phyloP scores from a whole-genome alignment of 2,113 vertebrate genomes.

The Cebus imitator region DNA sequence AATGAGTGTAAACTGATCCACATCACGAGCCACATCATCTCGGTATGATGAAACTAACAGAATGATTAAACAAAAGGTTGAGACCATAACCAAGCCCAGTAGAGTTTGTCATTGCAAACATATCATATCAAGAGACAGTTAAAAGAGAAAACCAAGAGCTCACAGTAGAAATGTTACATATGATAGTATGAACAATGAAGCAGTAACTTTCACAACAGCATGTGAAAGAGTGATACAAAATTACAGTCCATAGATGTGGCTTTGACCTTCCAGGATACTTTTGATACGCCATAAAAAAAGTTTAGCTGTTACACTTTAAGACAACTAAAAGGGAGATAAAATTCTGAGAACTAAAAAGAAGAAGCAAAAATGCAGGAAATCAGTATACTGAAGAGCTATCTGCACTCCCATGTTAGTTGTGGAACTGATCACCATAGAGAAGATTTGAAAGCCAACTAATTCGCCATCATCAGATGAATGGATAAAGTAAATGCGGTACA shows the following conservation, averaged over 20 bases:
- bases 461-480: no score
- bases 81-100: neutral
- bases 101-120: neutral
- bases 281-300: neutral
- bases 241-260: neutral
- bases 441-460: no score
- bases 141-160: neutral
- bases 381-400: no score
- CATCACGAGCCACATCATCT: neutral
- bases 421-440: no score
- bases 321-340: neutral
- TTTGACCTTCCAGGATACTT: neutral
- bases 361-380: neutral
- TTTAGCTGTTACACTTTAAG: neutral
- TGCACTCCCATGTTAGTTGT: no score
- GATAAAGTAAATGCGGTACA: no score
- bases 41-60: neutral
- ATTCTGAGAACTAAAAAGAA: neutral
- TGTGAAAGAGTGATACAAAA: neutral
- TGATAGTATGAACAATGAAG: neutral
- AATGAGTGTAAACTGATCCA: neutral
- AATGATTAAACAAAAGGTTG: neutral
- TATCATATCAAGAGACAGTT: neutral
- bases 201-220: neutral
- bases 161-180: neutral